phyloP scores from a whole-genome alignment of 2,113 vertebrate species.

The Ceuthmochares aereus region DNA sequence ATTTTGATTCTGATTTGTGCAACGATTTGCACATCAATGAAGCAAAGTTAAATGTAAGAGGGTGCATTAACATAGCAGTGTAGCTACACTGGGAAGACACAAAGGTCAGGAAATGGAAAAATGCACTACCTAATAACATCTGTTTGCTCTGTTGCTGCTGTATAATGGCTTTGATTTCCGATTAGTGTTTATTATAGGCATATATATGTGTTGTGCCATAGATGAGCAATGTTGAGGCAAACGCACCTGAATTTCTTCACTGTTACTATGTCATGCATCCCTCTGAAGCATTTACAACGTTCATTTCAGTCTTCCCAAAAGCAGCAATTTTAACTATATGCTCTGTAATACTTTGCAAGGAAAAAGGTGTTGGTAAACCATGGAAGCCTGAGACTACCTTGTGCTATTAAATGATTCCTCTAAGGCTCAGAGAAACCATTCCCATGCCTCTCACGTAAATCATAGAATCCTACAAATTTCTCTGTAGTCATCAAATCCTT shows the following conservation, averaged over 20 bases:
- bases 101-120: conserved; percentile 35
- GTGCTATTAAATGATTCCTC: neutral
- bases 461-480: neutral
- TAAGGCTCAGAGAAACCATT: neutral
- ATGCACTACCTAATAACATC: neutral
- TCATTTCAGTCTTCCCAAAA: neutral
- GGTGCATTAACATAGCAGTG: conserved; percentile 28
- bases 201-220: neutral
- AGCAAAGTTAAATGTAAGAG: conserved; percentile 20
- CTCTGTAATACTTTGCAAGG: neutral
- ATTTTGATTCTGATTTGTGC: conserved; percentile 28
- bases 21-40: conserved; percentile 26
- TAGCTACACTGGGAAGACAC: neutral
- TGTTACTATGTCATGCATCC: neutral
- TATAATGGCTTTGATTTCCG: neutral
- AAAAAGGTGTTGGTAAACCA: neutral
- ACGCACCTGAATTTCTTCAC: neutral
- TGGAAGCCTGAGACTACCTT: neutral
- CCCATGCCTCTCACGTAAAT: neutral
- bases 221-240: neutral
- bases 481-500: neutral
- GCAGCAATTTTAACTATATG: neutral
- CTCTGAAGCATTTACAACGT: neutral
- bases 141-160: neutral
- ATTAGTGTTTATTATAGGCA: neutral